Conservation (phyloP, 2,797 vertebrate species). For the Molossus molossus region DNA sequence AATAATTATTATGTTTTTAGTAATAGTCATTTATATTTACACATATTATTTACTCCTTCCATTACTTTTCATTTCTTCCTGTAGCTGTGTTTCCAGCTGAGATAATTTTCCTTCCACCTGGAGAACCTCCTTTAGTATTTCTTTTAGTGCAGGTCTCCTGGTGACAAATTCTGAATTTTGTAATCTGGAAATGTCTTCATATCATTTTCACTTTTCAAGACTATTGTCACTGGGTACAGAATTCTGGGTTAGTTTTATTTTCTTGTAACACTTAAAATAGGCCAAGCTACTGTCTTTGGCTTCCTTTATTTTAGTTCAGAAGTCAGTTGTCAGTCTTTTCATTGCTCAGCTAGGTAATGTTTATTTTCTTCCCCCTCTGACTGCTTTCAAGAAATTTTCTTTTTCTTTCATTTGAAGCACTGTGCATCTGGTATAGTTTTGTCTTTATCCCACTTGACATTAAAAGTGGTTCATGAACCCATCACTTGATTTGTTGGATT, state of each 20-base stretch:
- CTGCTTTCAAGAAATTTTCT: slow-evolving; percentile 22
- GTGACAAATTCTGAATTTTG: not conserved
- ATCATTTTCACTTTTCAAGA: slow-evolving; percentile 39
- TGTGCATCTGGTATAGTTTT: not conserved
- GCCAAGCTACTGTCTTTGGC: not conserved
- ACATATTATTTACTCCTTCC: not conserved
- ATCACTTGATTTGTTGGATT: not conserved
- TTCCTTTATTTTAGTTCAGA: not conserved
- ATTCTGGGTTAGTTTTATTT: not conserved
- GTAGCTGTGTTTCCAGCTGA: not conserved
- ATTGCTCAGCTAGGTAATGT: not conserved
- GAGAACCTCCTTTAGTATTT: not conserved
- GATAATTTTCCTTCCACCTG: not conserved
- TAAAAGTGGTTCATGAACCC: slow-evolving; percentile 28
- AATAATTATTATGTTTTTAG: not conserved
- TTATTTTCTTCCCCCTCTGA: not conserved
- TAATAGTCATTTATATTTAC: not conserved
- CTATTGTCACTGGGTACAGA: not conserved
- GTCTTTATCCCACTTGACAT: not conserved
- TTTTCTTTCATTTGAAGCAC: not conserved
- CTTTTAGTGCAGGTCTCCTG: not conserved
- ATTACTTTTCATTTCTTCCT: not conserved
- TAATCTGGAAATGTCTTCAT: slow-evolving; percentile 1
- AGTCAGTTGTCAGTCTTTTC: not conserved
- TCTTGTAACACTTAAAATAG: not conserved